phyloP scores from a whole-genome alignment of 2,888 invertebrate genomes.

The Keiferia lycopersicella region DNA sequence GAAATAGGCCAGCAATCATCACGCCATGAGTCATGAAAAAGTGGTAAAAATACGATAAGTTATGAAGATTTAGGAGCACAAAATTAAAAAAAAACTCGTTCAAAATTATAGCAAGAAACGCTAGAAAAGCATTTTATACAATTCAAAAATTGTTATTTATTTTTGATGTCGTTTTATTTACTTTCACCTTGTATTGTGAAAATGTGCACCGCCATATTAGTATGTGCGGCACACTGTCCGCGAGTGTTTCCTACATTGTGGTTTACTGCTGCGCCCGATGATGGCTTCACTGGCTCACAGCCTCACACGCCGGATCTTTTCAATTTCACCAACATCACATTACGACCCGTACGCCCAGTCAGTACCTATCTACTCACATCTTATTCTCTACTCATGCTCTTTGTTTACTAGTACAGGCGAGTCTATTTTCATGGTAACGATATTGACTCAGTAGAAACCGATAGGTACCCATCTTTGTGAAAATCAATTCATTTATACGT shows the following conservation, averaged over 20 bases:
- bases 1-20: no score
- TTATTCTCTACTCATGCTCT: background rate
- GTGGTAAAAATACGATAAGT: no score
- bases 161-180: no score
- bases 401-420: background rate
- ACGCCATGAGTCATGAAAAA: no score
- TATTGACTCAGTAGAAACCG: no score
- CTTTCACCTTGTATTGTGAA: background rate
- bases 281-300: background rate
- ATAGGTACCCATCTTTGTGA: no score
- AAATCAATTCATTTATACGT: no score
- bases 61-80: no score
- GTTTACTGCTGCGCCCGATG: conserved; percentile 12
- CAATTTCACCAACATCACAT: conserved; percentile 8
- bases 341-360: background rate
- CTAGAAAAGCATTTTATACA: no score
- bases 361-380: background rate
- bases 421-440: background rate
- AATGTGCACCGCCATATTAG: background rate
- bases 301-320: conserved; percentile 8
- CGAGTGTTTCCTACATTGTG: conserved; percentile 9
- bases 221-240: background rate
- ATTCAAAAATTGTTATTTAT: no score
- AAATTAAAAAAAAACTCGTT: no score
- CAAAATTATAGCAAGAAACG: no score